phyloP scores from a whole-genome alignment of 2,113 vertebrate species.

The Tupaia chinensis region DNA sequence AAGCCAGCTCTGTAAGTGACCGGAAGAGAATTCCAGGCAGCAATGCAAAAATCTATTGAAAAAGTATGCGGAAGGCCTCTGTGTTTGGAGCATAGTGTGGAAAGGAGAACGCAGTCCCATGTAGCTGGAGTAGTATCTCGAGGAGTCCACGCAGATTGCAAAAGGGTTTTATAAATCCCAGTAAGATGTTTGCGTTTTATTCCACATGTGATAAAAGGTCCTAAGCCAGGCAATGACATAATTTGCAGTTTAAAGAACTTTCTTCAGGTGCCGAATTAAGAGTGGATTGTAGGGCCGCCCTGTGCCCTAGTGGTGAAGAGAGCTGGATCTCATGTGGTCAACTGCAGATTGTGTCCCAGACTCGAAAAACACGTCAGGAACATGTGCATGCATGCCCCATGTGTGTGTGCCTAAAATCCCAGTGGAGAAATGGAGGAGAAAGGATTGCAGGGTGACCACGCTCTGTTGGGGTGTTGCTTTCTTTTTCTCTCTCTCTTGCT shows the following conservation, averaged over 20 bases:
- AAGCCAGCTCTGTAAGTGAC: background rate
- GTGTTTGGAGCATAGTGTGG: background rate
- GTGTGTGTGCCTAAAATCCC: no score
- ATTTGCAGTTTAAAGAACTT: background rate
- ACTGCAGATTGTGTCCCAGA: no score
- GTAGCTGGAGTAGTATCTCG: no score
- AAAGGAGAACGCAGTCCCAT: background rate
- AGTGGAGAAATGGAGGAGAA: no score
- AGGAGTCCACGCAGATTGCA: background rate
- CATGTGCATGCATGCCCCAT: no score
- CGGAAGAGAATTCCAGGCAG: background rate
- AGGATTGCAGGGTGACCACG: no score
- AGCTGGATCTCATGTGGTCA: no score
- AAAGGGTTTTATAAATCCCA: background rate
- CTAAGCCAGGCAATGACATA: background rate
- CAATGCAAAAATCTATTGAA: background rate
- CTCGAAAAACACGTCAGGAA: no score
- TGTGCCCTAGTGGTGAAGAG: no score
- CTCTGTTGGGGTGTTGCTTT: no score
- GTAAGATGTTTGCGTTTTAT: background rate
- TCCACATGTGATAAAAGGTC: background rate
- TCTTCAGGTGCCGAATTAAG: background rate
- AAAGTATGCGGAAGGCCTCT: background rate
- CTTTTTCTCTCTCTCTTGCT: no score
- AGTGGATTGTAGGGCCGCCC: background rate